Conservation (phyloP, 2,797 vertebrate species). For the Steatocranus sp. region DNA sequence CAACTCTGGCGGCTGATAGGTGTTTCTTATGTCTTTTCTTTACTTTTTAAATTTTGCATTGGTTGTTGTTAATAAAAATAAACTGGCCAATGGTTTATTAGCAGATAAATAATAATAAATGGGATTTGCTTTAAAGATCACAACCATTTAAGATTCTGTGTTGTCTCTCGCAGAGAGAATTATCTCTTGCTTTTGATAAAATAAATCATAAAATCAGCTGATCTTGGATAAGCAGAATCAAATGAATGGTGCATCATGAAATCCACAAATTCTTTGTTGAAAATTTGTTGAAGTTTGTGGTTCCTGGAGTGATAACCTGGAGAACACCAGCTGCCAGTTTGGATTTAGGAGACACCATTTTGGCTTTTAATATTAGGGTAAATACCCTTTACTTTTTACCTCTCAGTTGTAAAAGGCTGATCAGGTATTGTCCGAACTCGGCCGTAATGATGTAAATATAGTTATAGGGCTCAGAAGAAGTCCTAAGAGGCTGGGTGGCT, state of each 20-base stretch:
- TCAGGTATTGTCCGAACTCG: background rate
- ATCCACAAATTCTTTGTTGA: background rate
- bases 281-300: background rate
- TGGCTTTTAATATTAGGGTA: background rate
- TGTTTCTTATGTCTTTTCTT: background rate
- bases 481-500: background rate
- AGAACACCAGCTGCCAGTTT: background rate
- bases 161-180: background rate
- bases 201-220: background rate
- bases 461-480: background rate
- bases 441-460: background rate
- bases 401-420: background rate
- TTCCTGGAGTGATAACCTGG: background rate
- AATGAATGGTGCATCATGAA: background rate
- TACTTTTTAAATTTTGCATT: background rate
- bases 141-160: background rate
- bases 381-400: background rate
- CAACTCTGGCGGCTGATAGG: background rate
- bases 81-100: background rate
- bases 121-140: background rate
- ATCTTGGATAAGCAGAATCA: background rate
- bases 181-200: background rate
- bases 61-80: background rate
- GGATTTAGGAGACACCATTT: background rate
- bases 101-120: background rate